Evolutionary conservation across 2,888 invertebrate genomes (phyloP).

Genomic region (Sphinx pinastri): DNA sequence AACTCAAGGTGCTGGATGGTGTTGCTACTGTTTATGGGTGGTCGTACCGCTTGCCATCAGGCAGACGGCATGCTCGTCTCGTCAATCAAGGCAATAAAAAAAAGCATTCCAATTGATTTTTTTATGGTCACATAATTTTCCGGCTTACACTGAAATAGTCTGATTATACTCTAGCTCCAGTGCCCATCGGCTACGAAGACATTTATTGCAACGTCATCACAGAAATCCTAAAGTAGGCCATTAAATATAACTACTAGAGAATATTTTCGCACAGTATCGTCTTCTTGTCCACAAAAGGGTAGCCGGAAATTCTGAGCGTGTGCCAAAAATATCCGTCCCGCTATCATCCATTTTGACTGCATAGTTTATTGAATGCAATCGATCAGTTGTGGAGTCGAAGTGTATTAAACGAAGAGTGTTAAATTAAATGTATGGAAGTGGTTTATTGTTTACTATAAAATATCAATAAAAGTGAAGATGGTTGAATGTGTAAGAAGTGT

Average conservation of each 20-base stretch:
- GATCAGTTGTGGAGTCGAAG: background rate
- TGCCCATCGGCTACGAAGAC: background rate
- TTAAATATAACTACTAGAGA: background rate
- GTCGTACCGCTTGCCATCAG: too few relatives aligned
- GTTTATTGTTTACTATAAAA: background rate
- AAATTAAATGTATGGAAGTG: background rate
- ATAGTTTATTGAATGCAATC: background rate
- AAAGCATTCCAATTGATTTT: too few relatives aligned
- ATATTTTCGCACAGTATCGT: slow-evolving; percentile 4
- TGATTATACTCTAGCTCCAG: too few relatives aligned
- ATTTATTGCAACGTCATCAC: background rate
- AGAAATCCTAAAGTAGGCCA: slow-evolving; percentile 14
- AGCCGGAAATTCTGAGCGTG: background rate
- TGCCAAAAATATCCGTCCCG: background rate
- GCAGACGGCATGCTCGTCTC: too few relatives aligned
- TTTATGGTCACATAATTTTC: too few relatives aligned
- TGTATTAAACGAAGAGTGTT: background rate
- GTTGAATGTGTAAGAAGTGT: too few relatives aligned
- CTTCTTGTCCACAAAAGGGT: slow-evolving; percentile 5
- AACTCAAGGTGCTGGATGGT: too few relatives aligned
- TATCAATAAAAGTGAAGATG: too few relatives aligned
- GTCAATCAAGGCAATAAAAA: too few relatives aligned
- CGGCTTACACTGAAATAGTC: too few relatives aligned
- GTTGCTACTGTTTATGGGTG: too few relatives aligned
- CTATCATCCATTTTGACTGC: slow-evolving; percentile 2